phyloP scores from a whole-genome alignment of 2,797 vertebrate species.

The Galaxias olidus region DNA sequence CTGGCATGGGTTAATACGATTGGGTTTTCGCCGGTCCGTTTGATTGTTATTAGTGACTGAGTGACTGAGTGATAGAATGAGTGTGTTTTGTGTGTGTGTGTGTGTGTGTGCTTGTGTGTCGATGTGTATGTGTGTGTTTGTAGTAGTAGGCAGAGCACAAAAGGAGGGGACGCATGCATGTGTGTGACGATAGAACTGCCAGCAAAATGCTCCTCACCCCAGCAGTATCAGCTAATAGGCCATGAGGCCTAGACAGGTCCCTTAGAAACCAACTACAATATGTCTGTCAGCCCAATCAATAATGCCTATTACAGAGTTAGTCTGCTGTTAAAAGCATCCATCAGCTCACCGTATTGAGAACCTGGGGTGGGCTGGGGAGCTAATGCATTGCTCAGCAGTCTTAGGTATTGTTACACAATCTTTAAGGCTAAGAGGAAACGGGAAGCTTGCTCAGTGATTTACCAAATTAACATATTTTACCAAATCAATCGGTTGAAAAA shows the following conservation, averaged over 20 bases:
- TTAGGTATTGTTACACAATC: no score
- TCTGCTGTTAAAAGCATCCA: slow-evolving; percentile 5
- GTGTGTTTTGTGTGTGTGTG: slow-evolving; percentile 45
- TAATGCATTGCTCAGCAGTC: no score
- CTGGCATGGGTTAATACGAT: slow-evolving; percentile 47
- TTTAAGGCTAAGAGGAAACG: no score
- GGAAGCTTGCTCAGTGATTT: no score
- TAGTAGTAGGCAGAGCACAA: no score
- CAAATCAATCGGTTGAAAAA: no score
- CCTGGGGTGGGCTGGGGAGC: background rate
- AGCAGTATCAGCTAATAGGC: slow-evolving; percentile 1
- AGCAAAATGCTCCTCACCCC: slow-evolving; percentile 17
- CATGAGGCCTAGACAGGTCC: slow-evolving; percentile 10
- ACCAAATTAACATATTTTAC: no score
- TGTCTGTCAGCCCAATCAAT: slow-evolving; percentile 25
- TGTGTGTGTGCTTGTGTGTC: background rate
- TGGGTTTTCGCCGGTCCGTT: slow-evolving; percentile 53
- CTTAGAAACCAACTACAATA: slow-evolving; percentile 13
- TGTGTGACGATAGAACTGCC: slow-evolving; percentile 14
- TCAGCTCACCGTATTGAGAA: slow-evolving; percentile 8
- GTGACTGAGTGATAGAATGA: slow-evolving; percentile 14
- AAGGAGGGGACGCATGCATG: background rate
- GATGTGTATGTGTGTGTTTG: slow-evolving; percentile 7
- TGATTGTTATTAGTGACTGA: slow-evolving; percentile 18
- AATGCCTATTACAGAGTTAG: slow-evolving; percentile 17